phyloP scores from a whole-genome alignment of 1,140 invertebrate genomes.

The Hirudo medicinalis region DNA sequence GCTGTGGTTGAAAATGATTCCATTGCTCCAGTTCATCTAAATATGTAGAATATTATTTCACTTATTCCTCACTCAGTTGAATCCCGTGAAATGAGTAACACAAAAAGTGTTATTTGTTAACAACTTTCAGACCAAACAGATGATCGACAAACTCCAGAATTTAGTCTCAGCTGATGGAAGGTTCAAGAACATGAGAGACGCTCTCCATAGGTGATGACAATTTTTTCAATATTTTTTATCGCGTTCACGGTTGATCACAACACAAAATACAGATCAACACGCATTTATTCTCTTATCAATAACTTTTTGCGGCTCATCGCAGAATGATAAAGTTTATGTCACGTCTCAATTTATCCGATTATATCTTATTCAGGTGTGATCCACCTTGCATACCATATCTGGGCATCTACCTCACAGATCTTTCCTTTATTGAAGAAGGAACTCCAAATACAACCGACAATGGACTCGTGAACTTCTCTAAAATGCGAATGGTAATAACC shows the following conservation, averaged over 20 bases:
- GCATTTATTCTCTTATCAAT: no score
- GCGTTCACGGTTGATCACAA: neutral
- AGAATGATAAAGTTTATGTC: neutral
- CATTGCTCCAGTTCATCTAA: no score
- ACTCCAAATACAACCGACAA: slow-evolving; percentile 81
- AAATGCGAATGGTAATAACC: slow-evolving; percentile 76
- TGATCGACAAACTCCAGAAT: slow-evolving; percentile 68
- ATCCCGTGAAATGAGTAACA: no score
- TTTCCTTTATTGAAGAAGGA: slow-evolving; percentile 87
- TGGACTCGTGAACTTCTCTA: slow-evolving; percentile 78
- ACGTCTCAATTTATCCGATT: no score
- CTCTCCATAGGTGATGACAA: slow-evolving; percentile 51
- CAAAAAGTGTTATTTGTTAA: neutral
- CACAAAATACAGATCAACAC: neutral
- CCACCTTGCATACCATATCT: slow-evolving; percentile 84
- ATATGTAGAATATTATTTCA: no score
- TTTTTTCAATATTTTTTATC: neutral
- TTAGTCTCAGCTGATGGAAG: slow-evolving; percentile 76
- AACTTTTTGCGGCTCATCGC: neutral
- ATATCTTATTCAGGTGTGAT: slow-evolving; percentile 55
- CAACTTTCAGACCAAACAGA: slow-evolving; percentile 63
- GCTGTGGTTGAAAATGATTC: no score
- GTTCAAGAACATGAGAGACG: slow-evolving; percentile 73
- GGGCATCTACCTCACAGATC: slow-evolving; percentile 81
- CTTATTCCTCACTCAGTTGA: no score